Conservation (phyloP, 2,888 invertebrate species). For the Chloroclysta siterata region DNA sequence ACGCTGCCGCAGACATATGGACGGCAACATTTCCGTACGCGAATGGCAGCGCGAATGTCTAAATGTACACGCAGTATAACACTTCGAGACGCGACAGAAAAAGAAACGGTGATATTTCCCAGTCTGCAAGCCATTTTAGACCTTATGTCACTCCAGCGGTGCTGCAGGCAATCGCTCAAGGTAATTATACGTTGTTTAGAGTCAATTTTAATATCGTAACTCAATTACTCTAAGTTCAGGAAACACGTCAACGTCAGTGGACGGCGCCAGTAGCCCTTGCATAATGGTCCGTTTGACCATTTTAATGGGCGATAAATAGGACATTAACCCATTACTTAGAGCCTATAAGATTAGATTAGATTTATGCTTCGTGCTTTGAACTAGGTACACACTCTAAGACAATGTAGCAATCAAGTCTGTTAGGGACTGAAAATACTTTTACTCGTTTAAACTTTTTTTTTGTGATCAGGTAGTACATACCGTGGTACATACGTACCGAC, state of each 20-base stretch:
- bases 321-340: conserved; percentile 36
- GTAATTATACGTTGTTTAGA: conserved; percentile 59
- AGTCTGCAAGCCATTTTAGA: too few species aligned
- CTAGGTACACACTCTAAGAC: conserved; percentile 2
- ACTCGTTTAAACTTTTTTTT: too few species aligned
- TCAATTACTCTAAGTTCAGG: conserved; percentile 69
- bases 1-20: too few species aligned
- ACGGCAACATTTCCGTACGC: too few species aligned
- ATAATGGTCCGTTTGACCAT: conserved; percentile 51
- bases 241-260: conserved; percentile 59
- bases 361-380: conserved; percentile 13
- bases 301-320: conserved; percentile 45
- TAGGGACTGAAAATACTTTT: background rate
- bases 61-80: too few species aligned
- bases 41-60: too few species aligned
- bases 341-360: conserved; percentile 27
- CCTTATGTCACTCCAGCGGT: background rate
- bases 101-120: too few species aligned
- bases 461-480: too few species aligned
- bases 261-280: conserved; percentile 56
- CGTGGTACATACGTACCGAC: too few species aligned
- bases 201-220: conserved; percentile 61
- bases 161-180: conserved; percentile 29
- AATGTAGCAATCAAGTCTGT: conserved; percentile 3
- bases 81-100: too few species aligned